Percentiles rank a stretch among this genome's conserved stretches.
phyloP scores from a whole-genome alignment of 2,888 invertebrate genomes.

The Glyphotaelius pellucidus region DNA sequence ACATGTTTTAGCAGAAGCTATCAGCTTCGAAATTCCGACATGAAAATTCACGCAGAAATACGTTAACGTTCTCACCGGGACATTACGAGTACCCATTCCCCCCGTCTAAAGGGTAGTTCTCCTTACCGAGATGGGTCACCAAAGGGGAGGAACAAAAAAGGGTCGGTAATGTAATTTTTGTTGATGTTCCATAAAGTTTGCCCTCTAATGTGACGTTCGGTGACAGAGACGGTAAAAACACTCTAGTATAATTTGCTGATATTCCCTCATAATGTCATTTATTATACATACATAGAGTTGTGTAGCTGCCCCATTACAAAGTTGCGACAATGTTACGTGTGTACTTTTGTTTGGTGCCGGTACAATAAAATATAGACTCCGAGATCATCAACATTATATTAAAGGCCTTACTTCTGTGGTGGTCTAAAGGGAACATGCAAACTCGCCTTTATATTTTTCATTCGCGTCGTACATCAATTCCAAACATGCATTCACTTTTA shows the following conservation, averaged over 20 bases:
- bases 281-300: no score
- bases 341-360: no score
- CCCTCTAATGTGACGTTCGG: conserved; percentile 4
- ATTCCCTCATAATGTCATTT: neutral
- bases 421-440: no score
- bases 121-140: neutral
- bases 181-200: neutral
- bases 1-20: neutral
- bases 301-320: no score
- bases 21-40: neutral
- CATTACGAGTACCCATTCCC: neutral
- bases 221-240: neutral
- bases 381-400: no score
- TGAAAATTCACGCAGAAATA: neutral
- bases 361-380: no score
- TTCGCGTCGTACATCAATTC: no score
- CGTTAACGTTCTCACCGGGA: neutral
- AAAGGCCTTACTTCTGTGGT: no score
- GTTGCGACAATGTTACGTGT: no score
- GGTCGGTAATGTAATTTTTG: conserved; percentile 19
- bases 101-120: neutral
- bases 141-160: neutral
- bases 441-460: no score
- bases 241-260: neutral
- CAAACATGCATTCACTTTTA: no score